Conservation (phyloP, 2,888 invertebrate genomes). For the Arge pagana region DNA sequence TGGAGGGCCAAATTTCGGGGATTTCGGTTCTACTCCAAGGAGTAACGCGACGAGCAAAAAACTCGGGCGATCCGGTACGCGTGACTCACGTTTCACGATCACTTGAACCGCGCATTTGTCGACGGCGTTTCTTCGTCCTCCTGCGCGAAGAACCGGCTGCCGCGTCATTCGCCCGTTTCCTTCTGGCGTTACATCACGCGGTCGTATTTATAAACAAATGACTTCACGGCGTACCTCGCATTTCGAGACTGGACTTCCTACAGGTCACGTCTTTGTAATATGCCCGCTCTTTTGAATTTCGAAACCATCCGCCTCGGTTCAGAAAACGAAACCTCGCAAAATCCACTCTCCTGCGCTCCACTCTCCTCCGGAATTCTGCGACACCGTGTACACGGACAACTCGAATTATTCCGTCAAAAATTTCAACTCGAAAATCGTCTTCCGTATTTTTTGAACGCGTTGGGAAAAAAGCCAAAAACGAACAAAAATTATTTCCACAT, state of each 20-base stretch:
- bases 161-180: slow-evolving; percentile 27
- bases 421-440: no score
- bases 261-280: slow-evolving; percentile 30
- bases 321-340: slow-evolving; percentile 33
- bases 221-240: slow-evolving; percentile 33
- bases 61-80: slow-evolving; percentile 37
- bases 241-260: no score
- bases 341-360: slow-evolving; percentile 25
- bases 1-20: no score
- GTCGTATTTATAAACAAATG: slow-evolving; percentile 38
- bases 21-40: no score
- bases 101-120: no score
- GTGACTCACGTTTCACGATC: no score
- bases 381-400: not conserved
- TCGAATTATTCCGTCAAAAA: no score
- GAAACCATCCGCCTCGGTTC: slow-evolving; percentile 34
- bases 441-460: no score
- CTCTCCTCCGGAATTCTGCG: not conserved
- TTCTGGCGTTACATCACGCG: slow-evolving; percentile 37
- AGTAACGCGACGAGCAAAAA: no score
- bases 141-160: slow-evolving; percentile 35
- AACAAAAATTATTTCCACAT: no score
- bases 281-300: slow-evolving; percentile 30
- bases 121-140: slow-evolving; percentile 41
- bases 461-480: no score